A percentile compares a stretch with the other conserved stretches of the same genome.
phyloP scores from a whole-genome alignment of 2,797 vertebrate species.

The Onychomys arenicola region DNA sequence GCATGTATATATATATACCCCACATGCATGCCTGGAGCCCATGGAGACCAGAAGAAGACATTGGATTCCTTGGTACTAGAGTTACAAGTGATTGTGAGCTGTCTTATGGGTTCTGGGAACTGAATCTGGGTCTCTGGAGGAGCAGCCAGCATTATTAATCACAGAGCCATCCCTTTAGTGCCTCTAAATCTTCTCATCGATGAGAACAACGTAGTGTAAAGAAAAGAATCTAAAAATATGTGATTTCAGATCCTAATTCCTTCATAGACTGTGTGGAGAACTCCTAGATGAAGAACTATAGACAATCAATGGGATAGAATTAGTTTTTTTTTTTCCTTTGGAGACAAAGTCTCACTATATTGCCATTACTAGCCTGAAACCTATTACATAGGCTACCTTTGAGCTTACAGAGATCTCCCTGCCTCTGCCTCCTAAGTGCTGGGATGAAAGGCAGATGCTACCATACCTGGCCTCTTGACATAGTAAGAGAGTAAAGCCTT shows the following conservation, averaged over 20 bases:
- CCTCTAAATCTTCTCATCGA: not conserved
- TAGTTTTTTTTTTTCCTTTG: not conserved
- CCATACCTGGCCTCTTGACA: not conserved
- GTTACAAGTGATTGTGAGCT: not conserved
- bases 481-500: not conserved
- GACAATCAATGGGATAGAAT: not conserved
- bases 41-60: not conserved
- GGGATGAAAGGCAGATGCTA: not conserved
- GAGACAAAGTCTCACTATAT: not conserved
- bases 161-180: no score
- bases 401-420: not conserved
- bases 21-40: not conserved
- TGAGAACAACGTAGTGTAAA: not conserved
- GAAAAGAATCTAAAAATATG: slow-evolving; percentile 28
- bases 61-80: not conserved
- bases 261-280: not conserved
- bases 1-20: not conserved
- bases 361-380: not conserved
- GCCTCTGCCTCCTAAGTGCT: not conserved
- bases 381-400: not conserved
- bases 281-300: not conserved
- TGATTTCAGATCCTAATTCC: not conserved
- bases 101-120: not conserved
- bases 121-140: not conserved
- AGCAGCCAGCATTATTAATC: not conserved